Conservation (phyloP, 2,888 invertebrate species). For the Odiellus spinosus region DNA sequence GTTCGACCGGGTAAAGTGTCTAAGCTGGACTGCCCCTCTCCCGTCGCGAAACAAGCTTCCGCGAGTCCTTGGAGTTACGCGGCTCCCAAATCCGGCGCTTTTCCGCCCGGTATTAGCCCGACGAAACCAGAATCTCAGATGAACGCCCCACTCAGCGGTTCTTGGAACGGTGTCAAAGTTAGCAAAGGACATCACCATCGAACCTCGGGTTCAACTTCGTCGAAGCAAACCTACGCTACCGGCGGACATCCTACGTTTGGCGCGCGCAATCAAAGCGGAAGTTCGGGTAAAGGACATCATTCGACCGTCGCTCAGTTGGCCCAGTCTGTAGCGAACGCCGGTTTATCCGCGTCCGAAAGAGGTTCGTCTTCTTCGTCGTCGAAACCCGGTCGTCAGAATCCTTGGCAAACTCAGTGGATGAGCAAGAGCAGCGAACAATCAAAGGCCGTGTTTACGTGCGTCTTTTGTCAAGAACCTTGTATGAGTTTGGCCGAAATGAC, state of each 20-base stretch:
- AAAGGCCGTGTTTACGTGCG: constrained; percentile 89
- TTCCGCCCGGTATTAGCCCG: too few relatives aligned
- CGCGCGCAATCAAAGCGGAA: constrained; percentile 6
- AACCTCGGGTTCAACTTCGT: constrained; percentile 5
- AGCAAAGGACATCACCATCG: constrained; percentile 3
- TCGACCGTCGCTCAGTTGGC: constrained; percentile 2
- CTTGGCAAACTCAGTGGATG: constrained; percentile 96
- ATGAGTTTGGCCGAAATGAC: constrained; percentile 85
- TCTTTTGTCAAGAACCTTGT: constrained; percentile 96
- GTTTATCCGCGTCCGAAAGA: not conserved
- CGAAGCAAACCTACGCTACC: constrained; percentile 14
- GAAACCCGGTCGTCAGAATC: constrained; percentile 29
- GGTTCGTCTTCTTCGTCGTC: not conserved
- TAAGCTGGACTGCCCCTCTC: too few relatives aligned
- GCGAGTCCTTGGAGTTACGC: constrained; percentile 16
- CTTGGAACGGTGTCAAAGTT: not conserved
- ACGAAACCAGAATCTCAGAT: constrained; percentile 7
- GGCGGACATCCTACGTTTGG: constrained; percentile 8
- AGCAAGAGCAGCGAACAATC: constrained; percentile 78
- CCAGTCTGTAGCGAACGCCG: constrained; percentile 9
- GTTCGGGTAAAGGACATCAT: not conserved
- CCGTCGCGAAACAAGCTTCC: too few relatives aligned
- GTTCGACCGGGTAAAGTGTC: too few relatives aligned
- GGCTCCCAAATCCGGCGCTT: constrained; percentile 9
- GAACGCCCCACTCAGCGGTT: constrained; percentile 1